These are phyloP conservation scores for Neolamprologus devosi DNA, from an alignment of 2,113 vertebrate species.

Conservation along the genomic window DNA sequence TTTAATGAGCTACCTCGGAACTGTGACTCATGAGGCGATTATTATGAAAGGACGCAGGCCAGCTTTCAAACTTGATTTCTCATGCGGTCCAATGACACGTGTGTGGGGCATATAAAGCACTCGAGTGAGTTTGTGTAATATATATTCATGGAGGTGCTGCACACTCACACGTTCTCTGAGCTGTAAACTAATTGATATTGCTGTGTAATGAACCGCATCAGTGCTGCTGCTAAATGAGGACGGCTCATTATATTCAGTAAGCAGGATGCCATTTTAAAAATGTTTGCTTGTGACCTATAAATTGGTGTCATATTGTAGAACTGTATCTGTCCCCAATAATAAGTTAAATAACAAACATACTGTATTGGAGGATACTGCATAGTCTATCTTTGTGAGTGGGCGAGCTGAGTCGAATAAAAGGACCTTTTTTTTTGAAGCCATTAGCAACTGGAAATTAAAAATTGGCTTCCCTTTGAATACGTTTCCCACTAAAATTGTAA, in stretches of 20 bases:
- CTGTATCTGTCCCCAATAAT: background rate
- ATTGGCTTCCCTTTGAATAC: background rate
- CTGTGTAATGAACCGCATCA: background rate
- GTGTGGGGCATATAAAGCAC: background rate
- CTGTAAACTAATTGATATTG: background rate
- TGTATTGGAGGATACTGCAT: background rate
- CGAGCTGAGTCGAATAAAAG: background rate
- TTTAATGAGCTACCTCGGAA: constrained; percentile 15
- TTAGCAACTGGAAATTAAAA: background rate
- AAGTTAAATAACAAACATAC: background rate
- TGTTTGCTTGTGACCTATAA: background rate
- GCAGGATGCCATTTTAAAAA: background rate
- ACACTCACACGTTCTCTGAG: background rate
- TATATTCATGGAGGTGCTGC: background rate
- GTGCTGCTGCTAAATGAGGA: background rate
- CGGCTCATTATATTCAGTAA: background rate
- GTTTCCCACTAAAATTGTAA: background rate
- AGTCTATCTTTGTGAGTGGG: background rate
- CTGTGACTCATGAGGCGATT: background rate
- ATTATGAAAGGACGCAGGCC: background rate
- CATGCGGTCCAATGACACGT: background rate
- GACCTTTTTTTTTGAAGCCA: background rate
- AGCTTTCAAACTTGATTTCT: background rate
- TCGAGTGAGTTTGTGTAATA: background rate
- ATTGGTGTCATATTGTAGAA: background rate